Percentiles rank a stretch among this genome's conserved stretches.
Evolutionary conservation across 1,140 invertebrate genomes (phyloP).

Genomic region (Planococcus citri): DNA sequence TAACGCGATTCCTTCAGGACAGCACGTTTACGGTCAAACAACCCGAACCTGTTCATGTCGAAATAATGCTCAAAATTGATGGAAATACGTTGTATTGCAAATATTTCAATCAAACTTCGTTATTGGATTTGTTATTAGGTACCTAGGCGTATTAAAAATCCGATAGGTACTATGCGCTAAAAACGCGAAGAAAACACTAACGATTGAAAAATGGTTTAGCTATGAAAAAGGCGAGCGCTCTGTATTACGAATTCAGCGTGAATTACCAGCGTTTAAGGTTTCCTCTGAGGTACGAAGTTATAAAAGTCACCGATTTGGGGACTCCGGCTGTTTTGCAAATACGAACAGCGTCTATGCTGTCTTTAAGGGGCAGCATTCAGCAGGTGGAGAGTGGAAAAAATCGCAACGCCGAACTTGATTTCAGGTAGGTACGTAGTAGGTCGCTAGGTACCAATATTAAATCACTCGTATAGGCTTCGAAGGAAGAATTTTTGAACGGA

Average conservation of each 20-base stretch:
- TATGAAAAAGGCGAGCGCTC: slow-evolving; percentile 34
- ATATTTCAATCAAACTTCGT: slow-evolving; percentile 42
- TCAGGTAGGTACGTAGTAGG: slow-evolving; percentile 35
- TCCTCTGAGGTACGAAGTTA: slow-evolving; percentile 37
- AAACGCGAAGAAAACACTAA: too few species aligned
- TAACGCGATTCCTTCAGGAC: slow-evolving; percentile 33
- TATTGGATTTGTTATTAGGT: slow-evolving; percentile 31
- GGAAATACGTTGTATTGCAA: slow-evolving; percentile 44
- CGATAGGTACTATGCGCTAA: too few species aligned
- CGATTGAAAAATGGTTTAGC: too few species aligned
- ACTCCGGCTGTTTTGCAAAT: slow-evolving; percentile 35
- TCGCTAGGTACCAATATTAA: too few species aligned
- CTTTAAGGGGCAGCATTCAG: slow-evolving; percentile 29
- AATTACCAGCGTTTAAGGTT: slow-evolving; percentile 40
- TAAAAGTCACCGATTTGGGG: slow-evolving; percentile 40
- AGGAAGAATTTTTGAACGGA: too few species aligned
- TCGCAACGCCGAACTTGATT: slow-evolving; percentile 43
- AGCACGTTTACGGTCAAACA: slow-evolving; percentile 27
- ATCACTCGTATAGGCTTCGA: too few species aligned
- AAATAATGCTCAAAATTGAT: slow-evolving; percentile 44
- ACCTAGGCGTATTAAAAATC: too few species aligned
- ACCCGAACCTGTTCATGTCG: slow-evolving; percentile 41
- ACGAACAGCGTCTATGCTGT: slow-evolving; percentile 28
- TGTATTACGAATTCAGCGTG: slow-evolving; percentile 39
- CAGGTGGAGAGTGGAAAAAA: slow-evolving; percentile 32